These are phyloP conservation scores for Drosophila teissieri DNA, from an alignment of 1,140 invertebrate genomes.

Conservation along the genomic window DNA sequence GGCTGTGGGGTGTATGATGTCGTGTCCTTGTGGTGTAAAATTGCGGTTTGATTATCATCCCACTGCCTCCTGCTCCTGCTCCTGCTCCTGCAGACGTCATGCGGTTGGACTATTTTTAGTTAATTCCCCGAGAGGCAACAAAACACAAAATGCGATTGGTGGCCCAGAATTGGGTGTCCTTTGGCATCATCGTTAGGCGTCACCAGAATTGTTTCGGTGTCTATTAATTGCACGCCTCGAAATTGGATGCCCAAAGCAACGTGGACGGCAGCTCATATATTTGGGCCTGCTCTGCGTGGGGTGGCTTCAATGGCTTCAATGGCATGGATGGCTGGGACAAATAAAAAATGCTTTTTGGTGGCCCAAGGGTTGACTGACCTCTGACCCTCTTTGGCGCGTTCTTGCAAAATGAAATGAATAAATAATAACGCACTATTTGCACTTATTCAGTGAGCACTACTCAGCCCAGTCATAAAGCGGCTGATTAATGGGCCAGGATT, in stretches of 20 bases:
- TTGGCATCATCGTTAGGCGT: constrained; percentile 31
- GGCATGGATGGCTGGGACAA: constrained; percentile 19
- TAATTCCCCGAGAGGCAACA: constrained; percentile 57
- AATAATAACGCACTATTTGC: constrained; percentile 75
- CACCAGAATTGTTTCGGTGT: constrained; percentile 23
- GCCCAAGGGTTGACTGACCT: constrained; percentile 64
- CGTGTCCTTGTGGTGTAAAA: constrained; percentile 28
- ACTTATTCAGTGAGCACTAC: constrained; percentile 40
- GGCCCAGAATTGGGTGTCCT: constrained; percentile 45
- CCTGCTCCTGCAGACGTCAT: constrained; percentile 25
- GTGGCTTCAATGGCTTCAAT: neutral
- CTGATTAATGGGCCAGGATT: constrained; percentile 60
- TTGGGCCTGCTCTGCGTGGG: constrained; percentile 21
- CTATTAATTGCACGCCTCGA: constrained; percentile 55
- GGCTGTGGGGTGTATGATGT: constrained; percentile 48
- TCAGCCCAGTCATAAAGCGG: constrained; percentile 46
- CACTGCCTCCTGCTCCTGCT: neutral
- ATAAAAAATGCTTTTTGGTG: constrained; percentile 50
- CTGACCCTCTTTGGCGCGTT: constrained; percentile 20
- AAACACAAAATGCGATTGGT: constrained; percentile 34
- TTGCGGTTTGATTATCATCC: constrained; percentile 19
- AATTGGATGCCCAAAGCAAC: constrained; percentile 44
- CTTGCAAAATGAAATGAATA: constrained; percentile 73
- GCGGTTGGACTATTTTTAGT: constrained; percentile 65
- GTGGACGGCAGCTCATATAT: constrained; percentile 36